A percentile compares a stretch with the other conserved stretches of the same genome.
These are phyloP conservation scores for Drosophila prostipennis DNA, from an alignment of 2,888 invertebrate genomes.

Conservation along the genomic window DNA sequence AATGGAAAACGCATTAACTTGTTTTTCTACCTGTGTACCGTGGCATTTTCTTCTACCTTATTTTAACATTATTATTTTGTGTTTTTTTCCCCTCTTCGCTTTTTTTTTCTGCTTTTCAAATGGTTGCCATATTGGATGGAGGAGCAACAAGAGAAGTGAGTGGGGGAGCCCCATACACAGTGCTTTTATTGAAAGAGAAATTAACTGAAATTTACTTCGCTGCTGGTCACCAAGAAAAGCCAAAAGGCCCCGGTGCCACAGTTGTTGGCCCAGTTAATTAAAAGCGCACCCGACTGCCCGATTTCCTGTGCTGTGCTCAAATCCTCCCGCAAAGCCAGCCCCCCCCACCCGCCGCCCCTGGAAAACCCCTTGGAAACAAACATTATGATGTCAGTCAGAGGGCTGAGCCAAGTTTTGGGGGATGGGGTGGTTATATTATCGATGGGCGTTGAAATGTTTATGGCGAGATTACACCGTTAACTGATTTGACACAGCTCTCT, in stretches of 20 bases:
- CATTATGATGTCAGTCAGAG: slow-evolving; percentile 20
- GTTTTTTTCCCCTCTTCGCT: not conserved
- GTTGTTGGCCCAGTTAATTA: slow-evolving; percentile 76
- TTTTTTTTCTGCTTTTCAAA: slow-evolving; percentile 8
- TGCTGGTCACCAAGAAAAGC: slow-evolving; percentile 46
- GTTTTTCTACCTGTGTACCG: not conserved
- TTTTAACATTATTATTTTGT: slow-evolving; percentile 51
- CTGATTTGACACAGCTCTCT: slow-evolving; percentile 34
- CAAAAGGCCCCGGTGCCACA: slow-evolving; percentile 50
- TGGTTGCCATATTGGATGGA: slow-evolving; percentile 34
- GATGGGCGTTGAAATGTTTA: slow-evolving; percentile 42
- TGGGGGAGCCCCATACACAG: slow-evolving; percentile 1
- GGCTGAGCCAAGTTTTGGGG: slow-evolving; percentile 12
- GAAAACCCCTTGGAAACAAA: slow-evolving; percentile 1
- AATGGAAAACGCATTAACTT: not conserved
- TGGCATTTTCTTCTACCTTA: slow-evolving; percentile 37
- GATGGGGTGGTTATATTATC: slow-evolving; percentile 14
- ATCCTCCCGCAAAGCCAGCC: not conserved
- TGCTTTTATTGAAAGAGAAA: slow-evolving; percentile 74
- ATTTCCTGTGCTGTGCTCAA: slow-evolving; percentile 1
- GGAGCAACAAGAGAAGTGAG: slow-evolving; percentile 11
- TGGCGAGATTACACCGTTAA: slow-evolving; percentile 40
- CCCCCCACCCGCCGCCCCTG: not conserved
- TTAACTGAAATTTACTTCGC: slow-evolving; percentile 70
- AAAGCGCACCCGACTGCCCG: slow-evolving; percentile 32